Percentiles rank a stretch among this genome's conserved stretches.
Conservation (phyloP, 2,888 invertebrate species). For the Hypena proboscidalis region DNA sequence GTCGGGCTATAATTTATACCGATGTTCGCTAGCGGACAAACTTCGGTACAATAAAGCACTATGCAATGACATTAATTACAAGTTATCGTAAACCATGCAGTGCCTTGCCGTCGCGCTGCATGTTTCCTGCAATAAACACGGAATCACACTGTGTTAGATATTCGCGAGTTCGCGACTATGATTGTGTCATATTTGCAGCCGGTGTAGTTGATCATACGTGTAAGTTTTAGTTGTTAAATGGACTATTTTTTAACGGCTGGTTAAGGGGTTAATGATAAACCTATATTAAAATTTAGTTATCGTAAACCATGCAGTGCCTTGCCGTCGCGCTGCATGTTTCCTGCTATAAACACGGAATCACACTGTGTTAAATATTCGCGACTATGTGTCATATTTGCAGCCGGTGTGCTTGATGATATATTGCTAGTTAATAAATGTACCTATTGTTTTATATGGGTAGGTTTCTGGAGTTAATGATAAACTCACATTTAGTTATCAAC, state of each 20-base stretch:
- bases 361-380: constrained; percentile 37
- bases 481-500: too few relatives aligned
- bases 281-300: too few relatives aligned
- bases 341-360: constrained; percentile 46
- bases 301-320: constrained; percentile 61
- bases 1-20: constrained; percentile 59
- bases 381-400: constrained; percentile 15
- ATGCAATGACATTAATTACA: constrained; percentile 73
- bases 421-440: not conserved
- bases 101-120: constrained; percentile 41
- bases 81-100: constrained; percentile 70
- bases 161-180: constrained; percentile 11
- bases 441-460: too few relatives aligned
- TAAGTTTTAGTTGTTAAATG: not conserved
- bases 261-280: too few relatives aligned
- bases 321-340: constrained; percentile 47
- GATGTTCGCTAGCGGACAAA: constrained; percentile 52
- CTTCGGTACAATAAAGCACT: constrained; percentile 69
- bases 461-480: too few relatives aligned
- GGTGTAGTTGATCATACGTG: not conserved
- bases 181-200: constrained; percentile 13
- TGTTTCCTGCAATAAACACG: constrained; percentile 52
- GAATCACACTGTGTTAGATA: constrained; percentile 37
- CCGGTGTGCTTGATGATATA: not conserved
- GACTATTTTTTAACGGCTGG: too few relatives aligned